Base-by-base conservation (phyloP, 2,888 invertebrate species). In the Caenorhabditis afra region DNA sequence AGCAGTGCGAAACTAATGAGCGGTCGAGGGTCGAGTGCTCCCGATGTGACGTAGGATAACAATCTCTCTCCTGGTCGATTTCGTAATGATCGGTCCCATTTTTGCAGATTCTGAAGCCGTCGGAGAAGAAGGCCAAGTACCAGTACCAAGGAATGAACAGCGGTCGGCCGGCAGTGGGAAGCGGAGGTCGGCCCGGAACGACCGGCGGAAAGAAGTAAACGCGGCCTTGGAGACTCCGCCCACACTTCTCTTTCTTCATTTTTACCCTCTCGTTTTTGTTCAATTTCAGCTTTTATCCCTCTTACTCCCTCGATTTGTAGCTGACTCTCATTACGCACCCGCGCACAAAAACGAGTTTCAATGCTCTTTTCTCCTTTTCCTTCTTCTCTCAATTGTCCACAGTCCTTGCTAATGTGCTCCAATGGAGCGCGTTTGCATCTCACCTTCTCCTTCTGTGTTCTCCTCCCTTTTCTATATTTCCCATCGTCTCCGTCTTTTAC, bases 91-190 rank as follows among this genome's bases (percentile, higher is more conserved):
- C 29, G 7, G 7, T 3, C 7, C 29, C 4, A 7, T 29, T 29
- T 53, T 64, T 71, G 12, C 87, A 92, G 92, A 92, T 92, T 70
- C 86, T 92, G 87, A 92, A 92, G 85, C 92, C 92, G 52, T 92
- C 92, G 59, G 92, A 92, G 85, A 92, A 92, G 90, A 92, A 92
- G 85, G 92, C 92, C 53, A 92, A 92, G 82, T 92, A 92, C 85
- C 92, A 92, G 83, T 92, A 92, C 86, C 91, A 91, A 57, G 91
- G 92, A 52, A 85, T 92, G 81, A 90, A 90, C 84, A 87, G 87
- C 47, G 90, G 90, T 37, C 82, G 90, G 16, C 90, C 89, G 22
- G 85, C 86, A 71, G 75, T 77, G 39, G 57, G n/a, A n/a, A n/a
- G 77, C 50, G 74, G 71, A 44, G 65, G 58, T 39, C 23, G 79